phyloP scores from a whole-genome alignment of 2,797 vertebrate species.

The Micromesistius poutassou region DNA sequence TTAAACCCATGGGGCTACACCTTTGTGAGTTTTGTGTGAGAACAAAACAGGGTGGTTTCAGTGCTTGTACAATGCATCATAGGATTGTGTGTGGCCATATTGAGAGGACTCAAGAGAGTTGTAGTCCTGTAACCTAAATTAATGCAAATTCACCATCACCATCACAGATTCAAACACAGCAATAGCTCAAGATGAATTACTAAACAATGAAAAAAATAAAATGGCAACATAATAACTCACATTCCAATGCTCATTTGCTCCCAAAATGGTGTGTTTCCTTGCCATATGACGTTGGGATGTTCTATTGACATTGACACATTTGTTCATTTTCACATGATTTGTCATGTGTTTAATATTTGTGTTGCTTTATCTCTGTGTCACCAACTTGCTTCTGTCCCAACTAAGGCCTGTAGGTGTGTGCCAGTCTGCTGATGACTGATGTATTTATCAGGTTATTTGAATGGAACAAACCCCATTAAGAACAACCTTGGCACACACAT shows the following conservation, averaged over 20 bases:
- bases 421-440: neutral
- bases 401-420: neutral
- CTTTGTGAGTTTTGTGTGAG: too few species aligned
- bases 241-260: neutral
- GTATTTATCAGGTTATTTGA: neutral
- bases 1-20: neutral
- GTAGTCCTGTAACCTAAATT: neutral
- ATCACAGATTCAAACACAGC: neutral
- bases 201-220: too few species aligned
- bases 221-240: too few species aligned
- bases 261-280: too few species aligned
- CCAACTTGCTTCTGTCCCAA: too few species aligned
- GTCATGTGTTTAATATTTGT: neutral
- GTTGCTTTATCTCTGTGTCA: too few species aligned
- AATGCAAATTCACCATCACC: neutral
- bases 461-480: neutral
- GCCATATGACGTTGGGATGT: neutral
- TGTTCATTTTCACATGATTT: neutral
- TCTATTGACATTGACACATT: neutral
- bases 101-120: too few species aligned
- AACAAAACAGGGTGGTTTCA: too few species aligned
- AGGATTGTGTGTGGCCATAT: neutral
- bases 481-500: neutral
- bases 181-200: too few species aligned
- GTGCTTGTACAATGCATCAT: neutral